phyloP scores from a whole-genome alignment of 2,888 invertebrate species.

The Tetragonula carbonaria region DNA sequence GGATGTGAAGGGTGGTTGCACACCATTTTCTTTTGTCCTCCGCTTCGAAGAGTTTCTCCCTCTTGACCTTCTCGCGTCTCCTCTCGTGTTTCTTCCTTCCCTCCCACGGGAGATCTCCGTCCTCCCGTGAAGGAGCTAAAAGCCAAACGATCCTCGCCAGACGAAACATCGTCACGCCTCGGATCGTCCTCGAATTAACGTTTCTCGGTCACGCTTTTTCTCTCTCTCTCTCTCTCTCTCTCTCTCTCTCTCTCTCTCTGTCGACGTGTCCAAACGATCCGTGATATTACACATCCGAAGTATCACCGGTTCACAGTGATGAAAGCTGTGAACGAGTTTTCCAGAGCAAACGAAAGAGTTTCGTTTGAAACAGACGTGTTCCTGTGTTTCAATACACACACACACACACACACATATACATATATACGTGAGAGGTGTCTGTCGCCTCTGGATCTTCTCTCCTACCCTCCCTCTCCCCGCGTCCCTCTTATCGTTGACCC shows the following conservation, averaged over 20 bases:
- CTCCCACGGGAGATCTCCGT: conserved; percentile 29
- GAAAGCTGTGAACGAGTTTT: background rate
- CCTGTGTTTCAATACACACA: no score
- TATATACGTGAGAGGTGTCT: background rate
- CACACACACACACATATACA: no score
- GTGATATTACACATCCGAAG: no score
- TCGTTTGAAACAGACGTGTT: background rate
- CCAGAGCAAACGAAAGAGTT: background rate
- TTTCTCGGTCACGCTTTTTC: background rate
- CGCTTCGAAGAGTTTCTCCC: conserved; percentile 21
- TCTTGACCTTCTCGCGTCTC: conserved; percentile 39
- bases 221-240: background rate
- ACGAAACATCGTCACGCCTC: conserved; percentile 64
- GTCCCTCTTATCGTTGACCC: background rate
- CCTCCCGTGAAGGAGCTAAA: conserved; percentile 68
- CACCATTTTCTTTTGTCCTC: conserved; percentile 65
- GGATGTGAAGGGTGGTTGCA: conserved; percentile 61
- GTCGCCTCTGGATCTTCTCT: background rate
- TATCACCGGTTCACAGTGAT: no score
- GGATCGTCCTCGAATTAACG: conserved; percentile 69
- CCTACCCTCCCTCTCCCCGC: no score
- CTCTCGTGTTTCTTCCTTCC: background rate
- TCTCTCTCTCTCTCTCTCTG: no score
- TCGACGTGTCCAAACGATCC: background rate
- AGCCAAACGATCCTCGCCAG: conserved; percentile 64